Evolutionary conservation across 2,888 invertebrate genomes (phyloP), one percentile per base, ranked within the genome.

Genomic region (Orgyia antiqua): DNA sequence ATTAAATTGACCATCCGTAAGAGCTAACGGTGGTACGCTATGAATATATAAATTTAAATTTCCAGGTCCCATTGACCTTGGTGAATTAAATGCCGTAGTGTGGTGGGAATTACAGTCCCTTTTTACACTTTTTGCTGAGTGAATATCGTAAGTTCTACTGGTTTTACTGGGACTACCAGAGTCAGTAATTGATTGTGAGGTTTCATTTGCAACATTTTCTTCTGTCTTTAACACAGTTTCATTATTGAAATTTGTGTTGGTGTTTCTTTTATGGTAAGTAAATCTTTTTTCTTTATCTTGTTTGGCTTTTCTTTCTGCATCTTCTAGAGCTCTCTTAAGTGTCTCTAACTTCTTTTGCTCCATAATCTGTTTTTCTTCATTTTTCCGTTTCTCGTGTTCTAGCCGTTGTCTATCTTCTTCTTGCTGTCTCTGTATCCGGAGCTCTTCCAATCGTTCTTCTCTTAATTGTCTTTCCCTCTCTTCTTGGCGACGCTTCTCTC

Each of bases 391-490:
- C 65, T 96, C 96, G 45, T 90, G 88, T 58, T 95, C 92, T 44
- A 92, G 73, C 40, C 91, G 89, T 50, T 89, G 78, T 35, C 89
- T 87, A 52, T 94, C 92, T 39, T 89, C 76, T 73, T 92, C 92
- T 57, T 92, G 89, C 62, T 96, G 94, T 24, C 90, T 88, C 43
- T 89, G 89, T 39, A 96, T 88, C 39, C 94, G 88, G 42, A 91
- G 87, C 59, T 96, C 96, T 69, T 96, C 96, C 45, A 93, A 88
- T 46, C 89, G 87, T 68, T 97, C 97, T 69, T 96, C 95, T 54
- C 87, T 88, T 42, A 92, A 73, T 45, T 90, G 89, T 30, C 87
- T 87, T 60, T 94, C 94, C 43, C 90, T 88, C 67, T 97, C 96
- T 69, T 93, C 92, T 54, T 90, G 90, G 8, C 93, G 89, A 30